These are phyloP conservation scores for Fukomys damarensis DNA, from an alignment of 2,113 vertebrate species.

Conservation along the genomic window DNA sequence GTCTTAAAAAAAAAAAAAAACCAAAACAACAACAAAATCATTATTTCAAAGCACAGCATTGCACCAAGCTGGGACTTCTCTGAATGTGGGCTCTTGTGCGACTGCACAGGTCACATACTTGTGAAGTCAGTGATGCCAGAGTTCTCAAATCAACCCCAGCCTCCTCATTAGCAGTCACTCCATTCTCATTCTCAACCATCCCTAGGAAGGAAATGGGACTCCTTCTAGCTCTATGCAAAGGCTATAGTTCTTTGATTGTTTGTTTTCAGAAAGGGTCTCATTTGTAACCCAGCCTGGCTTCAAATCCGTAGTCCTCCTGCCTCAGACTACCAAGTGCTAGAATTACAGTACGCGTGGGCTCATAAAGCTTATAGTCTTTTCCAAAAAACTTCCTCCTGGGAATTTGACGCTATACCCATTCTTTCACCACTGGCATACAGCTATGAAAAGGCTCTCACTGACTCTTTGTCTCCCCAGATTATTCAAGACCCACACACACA, in stretches of 20 bases:
- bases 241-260: neutral
- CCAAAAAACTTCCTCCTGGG: neutral
- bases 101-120: neutral
- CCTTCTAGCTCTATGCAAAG: neutral
- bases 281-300: neutral
- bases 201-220: neutral
- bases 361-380: neutral
- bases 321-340: neutral
- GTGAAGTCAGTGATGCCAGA: neutral
- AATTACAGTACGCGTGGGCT: neutral
- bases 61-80: neutral
- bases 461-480: no score
- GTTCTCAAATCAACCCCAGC: neutral
- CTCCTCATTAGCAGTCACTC: neutral
- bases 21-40: neutral
- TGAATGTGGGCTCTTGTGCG: neutral
- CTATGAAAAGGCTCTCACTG: neutral
- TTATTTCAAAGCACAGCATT: neutral
- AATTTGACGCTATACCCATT: neutral
- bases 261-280: neutral
- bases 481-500: neutral
- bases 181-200: neutral
- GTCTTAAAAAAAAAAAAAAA: no score
- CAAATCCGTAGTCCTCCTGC: neutral
- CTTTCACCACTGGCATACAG: neutral